Base-by-base conservation (phyloP, 1,140 invertebrate genomes). In the Dendroctonus valens region DNA sequence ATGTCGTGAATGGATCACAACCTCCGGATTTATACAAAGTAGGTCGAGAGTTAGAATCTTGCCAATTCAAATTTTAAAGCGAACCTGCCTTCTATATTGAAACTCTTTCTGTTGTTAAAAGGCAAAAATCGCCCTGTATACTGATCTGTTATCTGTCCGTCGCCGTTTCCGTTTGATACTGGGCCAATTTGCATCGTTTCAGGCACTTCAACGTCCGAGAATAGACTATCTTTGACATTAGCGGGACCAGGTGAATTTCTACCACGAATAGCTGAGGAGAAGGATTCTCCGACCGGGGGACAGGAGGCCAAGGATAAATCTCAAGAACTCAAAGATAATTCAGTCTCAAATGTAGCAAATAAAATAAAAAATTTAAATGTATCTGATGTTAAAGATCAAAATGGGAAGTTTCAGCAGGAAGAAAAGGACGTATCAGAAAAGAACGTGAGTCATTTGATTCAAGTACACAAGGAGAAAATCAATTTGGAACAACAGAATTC, bases 241-340 rank as follows among this genome's bases (percentile, higher is more conserved):
- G 76, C 78, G n/a, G 74, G 77, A 48, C 78, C 80, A 0, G 80
- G 80, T 62, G 83, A 85, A 74, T 73, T 83, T 5, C 74, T 91
- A 49, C 89, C 89, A 5, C 80, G 89, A 62, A 91, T 90, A 69
- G 90, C 91, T 0, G 91, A 93, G 75, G 90, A 92, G 76, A 92
- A 92, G 75, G 90, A 92, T 78, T 91, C 90, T 9, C 90, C 90
- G 0, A 92, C 90, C 0, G 86, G 65, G 37, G 59, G 63, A 11
- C 68, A 53, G 41, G 68, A 69, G 49, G 26, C 41, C 9, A 69
- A 69, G 49, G n/a, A 57, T 41, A 67, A 62, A 55, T n/a, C 11
- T 41, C 60, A 68, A 50, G 44, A 14, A n/a, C 39, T 7, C 38
- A 67, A 48, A 46, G 38, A 39, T 26, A 26, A 26, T 26, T 26